A percentile compares a stretch with the other conserved stretches of the same genome.
These are phyloP conservation scores for Butastur rufipennis DNA, from an alignment of 2,113 vertebrate genomes.

Conservation along the genomic window DNA sequence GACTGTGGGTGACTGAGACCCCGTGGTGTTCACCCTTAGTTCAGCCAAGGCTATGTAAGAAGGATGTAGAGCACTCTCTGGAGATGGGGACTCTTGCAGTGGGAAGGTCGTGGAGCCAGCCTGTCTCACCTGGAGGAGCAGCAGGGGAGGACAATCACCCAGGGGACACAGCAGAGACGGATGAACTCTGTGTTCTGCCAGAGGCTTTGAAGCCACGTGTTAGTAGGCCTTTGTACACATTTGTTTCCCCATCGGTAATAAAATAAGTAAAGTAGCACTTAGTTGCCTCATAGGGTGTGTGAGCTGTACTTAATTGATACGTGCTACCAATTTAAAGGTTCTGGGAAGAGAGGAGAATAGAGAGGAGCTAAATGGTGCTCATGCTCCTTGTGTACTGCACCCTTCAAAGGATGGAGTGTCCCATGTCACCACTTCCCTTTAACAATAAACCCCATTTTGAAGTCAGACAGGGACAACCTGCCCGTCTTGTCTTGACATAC, in stretches of 20 bases:
- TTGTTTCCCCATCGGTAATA: conserved; percentile 48
- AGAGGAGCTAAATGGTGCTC: background rate
- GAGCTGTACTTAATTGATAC: conserved; percentile 33
- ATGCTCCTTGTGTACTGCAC: background rate
- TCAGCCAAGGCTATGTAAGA: rapidly evolving
- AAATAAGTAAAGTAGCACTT: conserved; percentile 45
- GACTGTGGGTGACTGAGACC: background rate
- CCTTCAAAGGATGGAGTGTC: background rate
- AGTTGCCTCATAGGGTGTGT: conserved; percentile 50
- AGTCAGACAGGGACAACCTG: background rate
- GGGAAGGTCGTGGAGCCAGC: background rate
- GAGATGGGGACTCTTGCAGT: background rate
- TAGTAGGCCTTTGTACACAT: background rate
- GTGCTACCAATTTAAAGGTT: background rate
- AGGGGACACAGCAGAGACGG: rapidly evolving
- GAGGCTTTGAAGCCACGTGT: conserved; percentile 5
- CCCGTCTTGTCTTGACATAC: background rate
- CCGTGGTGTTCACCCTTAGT: rapidly evolving
- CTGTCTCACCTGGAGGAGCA: rapidly evolving
- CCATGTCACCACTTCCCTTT: background rate
- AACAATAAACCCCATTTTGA: background rate
- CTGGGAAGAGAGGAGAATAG: background rate
- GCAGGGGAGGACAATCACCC: background rate
- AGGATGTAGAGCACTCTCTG: background rate
- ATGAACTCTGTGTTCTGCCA: background rate